These are phyloP conservation scores for Meiosimyza decipiens DNA, from an alignment of 2,888 invertebrate genomes.

Conservation along the genomic window DNA sequence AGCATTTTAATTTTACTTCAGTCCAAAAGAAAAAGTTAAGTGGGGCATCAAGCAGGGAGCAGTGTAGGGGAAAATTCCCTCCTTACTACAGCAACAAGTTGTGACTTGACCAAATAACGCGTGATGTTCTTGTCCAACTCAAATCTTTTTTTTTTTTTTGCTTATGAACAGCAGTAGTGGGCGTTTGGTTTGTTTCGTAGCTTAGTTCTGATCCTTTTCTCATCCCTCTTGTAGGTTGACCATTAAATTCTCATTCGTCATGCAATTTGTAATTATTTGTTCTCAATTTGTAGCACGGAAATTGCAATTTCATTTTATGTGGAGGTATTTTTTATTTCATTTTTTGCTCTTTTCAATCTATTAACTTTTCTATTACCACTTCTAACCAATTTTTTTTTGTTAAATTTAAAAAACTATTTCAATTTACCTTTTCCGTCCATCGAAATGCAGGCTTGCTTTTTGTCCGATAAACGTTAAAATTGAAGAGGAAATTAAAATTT, in stretches of 20 bases:
- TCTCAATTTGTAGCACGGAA: slow-evolving; percentile 46
- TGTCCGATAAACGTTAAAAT: slow-evolving; percentile 29
- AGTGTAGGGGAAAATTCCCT: neutral
- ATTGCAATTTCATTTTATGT: slow-evolving; percentile 46
- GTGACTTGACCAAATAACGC: slow-evolving; percentile 22
- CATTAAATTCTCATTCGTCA: slow-evolving; percentile 49
- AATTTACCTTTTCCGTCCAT: neutral
- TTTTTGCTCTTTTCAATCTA: slow-evolving; percentile 1
- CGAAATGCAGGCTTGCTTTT: neutral
- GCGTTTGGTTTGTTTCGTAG: neutral
- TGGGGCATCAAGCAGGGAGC: neutral
- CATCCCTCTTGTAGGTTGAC: slow-evolving; percentile 6
- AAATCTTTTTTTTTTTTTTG: neutral
- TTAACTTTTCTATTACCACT: too few species aligned
- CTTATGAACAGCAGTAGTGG: neutral
- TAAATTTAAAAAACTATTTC: too few species aligned
- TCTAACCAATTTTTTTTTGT: too few species aligned
- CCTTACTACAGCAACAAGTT: slow-evolving; percentile 7
- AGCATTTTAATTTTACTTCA: slow-evolving; percentile 17
- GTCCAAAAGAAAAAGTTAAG: neutral
- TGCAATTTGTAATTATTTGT: slow-evolving; percentile 51
- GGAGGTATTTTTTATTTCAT: neutral
- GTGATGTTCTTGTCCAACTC: neutral
- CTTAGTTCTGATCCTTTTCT: neutral
- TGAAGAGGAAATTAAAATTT: slow-evolving; percentile 33